Evolutionary conservation across 2,797 vertebrate genomes (phyloP).

Genomic region (Lacerta viridis): DNA sequence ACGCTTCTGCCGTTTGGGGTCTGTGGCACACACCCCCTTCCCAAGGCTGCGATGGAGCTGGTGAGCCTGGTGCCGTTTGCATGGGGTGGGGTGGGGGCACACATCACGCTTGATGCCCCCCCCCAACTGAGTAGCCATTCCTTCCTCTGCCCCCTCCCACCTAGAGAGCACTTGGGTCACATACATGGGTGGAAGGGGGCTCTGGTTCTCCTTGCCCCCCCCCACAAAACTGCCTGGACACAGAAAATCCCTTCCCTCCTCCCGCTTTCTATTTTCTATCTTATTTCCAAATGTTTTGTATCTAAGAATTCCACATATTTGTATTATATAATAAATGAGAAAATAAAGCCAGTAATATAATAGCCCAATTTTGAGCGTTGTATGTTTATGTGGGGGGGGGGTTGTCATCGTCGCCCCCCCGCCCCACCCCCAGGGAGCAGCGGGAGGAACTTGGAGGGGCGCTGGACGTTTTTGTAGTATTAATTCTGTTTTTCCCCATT

Average conservation of each 20-base stretch:
- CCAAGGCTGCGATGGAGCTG: neutral
- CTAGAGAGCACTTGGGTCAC: too few relatives aligned
- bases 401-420: too few relatives aligned
- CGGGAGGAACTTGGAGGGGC: too few relatives aligned
- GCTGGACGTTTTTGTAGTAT: too few relatives aligned
- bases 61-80: neutral
- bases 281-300: slow-evolving; percentile 80
- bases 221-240: neutral
- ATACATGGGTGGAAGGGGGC: neutral
- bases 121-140: neutral
- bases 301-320: slow-evolving; percentile 77
- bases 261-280: slow-evolving; percentile 71
- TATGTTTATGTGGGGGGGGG: neutral
- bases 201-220: neutral
- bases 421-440: too few relatives aligned
- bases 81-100: too few relatives aligned
- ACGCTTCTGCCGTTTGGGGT: neutral
- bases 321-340: slow-evolving; percentile 77
- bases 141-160: too few relatives aligned
- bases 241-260: too few relatives aligned
- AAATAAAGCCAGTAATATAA: slow-evolving; percentile 70
- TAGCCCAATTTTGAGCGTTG: slow-evolving; percentile 42
- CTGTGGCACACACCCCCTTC: neutral
- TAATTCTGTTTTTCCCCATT: too few relatives aligned
- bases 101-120: neutral